phyloP scores from a whole-genome alignment of 2,113 vertebrate species.

The Enhydra lutris region DNA sequence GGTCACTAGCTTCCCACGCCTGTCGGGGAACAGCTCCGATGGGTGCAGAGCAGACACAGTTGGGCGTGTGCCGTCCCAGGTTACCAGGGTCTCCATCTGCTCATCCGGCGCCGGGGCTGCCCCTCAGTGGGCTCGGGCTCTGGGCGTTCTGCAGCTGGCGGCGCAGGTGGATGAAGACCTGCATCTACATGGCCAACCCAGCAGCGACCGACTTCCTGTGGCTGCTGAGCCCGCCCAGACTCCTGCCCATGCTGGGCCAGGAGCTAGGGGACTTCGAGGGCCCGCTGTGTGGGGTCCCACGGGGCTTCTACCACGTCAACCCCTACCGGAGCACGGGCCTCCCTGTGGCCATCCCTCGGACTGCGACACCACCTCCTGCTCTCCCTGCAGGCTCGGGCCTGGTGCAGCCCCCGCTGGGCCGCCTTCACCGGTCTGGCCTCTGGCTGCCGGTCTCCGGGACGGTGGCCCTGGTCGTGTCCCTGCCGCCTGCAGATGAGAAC shows the following conservation, averaged over 20 bases:
- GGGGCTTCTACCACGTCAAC: constrained; percentile 75
- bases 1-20: no score
- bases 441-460: constrained; percentile 67
- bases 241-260: not conserved
- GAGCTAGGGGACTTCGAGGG: not conserved
- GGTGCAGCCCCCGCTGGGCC: not conserved
- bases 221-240: not conserved
- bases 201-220: constrained; percentile 75
- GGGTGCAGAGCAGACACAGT: no score
- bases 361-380: constrained; percentile 75
- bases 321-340: constrained; percentile 70
- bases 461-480: not conserved
- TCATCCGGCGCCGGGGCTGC: not conserved
- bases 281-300: constrained; percentile 50
- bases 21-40: fast-evolving
- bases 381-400: constrained; percentile 75
- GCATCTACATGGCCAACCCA: constrained; percentile 83
- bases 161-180: constrained; percentile 75
- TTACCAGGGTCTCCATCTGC: not conserved
- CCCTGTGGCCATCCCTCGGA: constrained; percentile 57
- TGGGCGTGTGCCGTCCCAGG: fast-evolving
- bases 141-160: not conserved
- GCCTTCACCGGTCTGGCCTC: constrained; percentile 70
- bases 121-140: constrained; percentile 50
- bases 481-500: not conserved